These are phyloP conservation scores for Cyclophora albipunctata DNA, from an alignment of 2,888 invertebrate genomes.

Conservation along the genomic window DNA sequence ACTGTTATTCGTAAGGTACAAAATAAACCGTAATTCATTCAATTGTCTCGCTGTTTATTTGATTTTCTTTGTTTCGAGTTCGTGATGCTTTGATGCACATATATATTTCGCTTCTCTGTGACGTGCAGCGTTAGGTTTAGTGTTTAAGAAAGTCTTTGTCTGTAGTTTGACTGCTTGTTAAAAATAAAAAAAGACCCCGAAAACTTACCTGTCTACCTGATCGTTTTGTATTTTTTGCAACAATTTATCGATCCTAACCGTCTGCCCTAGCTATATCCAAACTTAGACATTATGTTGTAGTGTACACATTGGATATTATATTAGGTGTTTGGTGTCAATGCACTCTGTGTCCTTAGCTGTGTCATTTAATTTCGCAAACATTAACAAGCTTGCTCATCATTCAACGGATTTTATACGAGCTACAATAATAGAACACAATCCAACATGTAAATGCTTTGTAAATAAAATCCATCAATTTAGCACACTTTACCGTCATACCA, in stretches of 20 bases:
- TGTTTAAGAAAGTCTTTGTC: slow-evolving; percentile 51
- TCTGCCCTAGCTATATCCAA: background rate
- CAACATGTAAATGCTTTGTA: background rate
- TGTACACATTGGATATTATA: no score
- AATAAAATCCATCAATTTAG: slow-evolving; percentile 2
- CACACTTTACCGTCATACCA: slow-evolving; percentile 4
- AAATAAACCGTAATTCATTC: slow-evolving; percentile 49
- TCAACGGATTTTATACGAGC: background rate
- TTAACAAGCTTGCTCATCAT: background rate
- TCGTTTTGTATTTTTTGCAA: slow-evolving; percentile 5
- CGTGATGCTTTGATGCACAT: slow-evolving; percentile 21
- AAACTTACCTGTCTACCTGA: slow-evolving; percentile 22
- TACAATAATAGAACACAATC: no score
- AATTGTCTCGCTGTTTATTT: slow-evolving; percentile 26
- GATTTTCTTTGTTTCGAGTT: slow-evolving; percentile 16
- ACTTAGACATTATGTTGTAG: no score
- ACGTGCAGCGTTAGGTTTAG: slow-evolving; percentile 13
- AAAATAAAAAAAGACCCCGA: slow-evolving; percentile 29
- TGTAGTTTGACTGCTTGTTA: slow-evolving; percentile 31
- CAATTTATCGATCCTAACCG: slow-evolving; percentile 15
- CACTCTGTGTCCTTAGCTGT: slow-evolving; percentile 19
- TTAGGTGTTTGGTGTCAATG: slow-evolving; percentile 5
- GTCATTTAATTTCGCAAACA: slow-evolving; percentile 11
- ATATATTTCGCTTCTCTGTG: slow-evolving; percentile 18
- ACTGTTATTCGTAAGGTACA: slow-evolving; percentile 73